phyloP scores from a whole-genome alignment of 2,113 vertebrate species.

The Xiphias gladius region DNA sequence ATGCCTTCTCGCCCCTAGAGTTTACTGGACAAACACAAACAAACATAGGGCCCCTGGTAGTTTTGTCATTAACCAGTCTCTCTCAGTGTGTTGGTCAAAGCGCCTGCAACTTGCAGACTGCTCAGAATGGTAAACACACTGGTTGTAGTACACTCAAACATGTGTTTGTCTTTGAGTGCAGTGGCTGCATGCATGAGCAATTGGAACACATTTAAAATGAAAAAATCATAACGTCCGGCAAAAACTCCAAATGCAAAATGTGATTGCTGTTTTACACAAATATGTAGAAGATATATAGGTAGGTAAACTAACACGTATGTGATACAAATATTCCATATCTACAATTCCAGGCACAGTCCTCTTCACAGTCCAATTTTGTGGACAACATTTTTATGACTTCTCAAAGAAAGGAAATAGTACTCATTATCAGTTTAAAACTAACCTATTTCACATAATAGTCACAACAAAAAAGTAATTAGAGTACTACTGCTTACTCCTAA shows the following conservation, averaged over 20 bases:
- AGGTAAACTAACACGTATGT: background rate
- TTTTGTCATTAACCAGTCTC: conserved; percentile 5
- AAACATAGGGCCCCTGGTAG: background rate
- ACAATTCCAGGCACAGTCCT: background rate
- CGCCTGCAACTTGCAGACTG: background rate
- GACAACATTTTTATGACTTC: background rate
- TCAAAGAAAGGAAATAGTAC: background rate
- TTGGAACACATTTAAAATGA: too few species aligned
- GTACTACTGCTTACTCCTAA: background rate
- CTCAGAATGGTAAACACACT: conserved; percentile 18
- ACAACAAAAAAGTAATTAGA: background rate
- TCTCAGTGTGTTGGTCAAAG: conserved; percentile 18
- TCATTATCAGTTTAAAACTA: background rate
- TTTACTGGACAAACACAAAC: conserved; percentile 10
- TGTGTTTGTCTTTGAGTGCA: background rate
- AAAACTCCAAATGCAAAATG: background rate
- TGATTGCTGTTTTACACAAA: background rate
- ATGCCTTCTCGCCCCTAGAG: background rate
- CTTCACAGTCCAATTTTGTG: background rate
- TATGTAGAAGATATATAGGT: too few species aligned
- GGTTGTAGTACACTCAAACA: background rate
- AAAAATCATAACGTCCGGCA: background rate
- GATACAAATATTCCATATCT: background rate
- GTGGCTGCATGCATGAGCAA: background rate
- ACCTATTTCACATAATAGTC: background rate